Percentiles rank a stretch among this genome's conserved stretches.
These are phyloP conservation scores for Danionella cerebrum DNA, from an alignment of 2,113 vertebrate species.

Conservation along the genomic window DNA sequence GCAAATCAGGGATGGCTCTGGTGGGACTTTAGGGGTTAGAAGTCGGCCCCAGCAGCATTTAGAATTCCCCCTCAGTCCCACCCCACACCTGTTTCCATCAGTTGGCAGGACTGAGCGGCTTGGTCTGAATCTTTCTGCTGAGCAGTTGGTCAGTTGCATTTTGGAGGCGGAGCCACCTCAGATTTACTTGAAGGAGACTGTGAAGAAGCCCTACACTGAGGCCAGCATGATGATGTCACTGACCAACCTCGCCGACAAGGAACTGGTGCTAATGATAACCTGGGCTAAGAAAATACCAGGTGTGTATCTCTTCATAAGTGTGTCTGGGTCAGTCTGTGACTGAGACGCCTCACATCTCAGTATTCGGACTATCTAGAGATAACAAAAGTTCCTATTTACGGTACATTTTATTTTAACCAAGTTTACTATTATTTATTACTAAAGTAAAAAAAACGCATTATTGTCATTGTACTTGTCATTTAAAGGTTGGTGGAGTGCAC, in stretches of 20 bases:
- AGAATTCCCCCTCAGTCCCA: slow-evolving; percentile 47
- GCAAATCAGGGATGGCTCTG: slow-evolving; percentile 49
- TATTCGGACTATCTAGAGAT: too few relatives aligned
- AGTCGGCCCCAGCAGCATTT: slow-evolving; percentile 46
- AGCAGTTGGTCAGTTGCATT: slow-evolving; percentile 82
- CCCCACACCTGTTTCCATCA: not conserved
- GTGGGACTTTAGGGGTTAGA: slow-evolving; percentile 48
- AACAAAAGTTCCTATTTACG: too few relatives aligned
- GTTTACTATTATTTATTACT: too few relatives aligned
- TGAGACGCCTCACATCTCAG: too few relatives aligned
- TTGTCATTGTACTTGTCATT: too few relatives aligned
- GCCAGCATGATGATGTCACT: slow-evolving; percentile 96
- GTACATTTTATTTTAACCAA: too few relatives aligned
- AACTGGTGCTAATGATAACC: slow-evolving; percentile 92
- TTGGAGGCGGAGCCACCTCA: slow-evolving; percentile 88
- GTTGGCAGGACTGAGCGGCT: slow-evolving; percentile 44
- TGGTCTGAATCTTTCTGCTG: slow-evolving; percentile 63
- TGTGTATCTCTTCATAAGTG: not conserved
- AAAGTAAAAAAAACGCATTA: too few relatives aligned
- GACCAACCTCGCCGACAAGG: slow-evolving; percentile 91
- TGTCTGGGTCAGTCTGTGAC: too few relatives aligned
- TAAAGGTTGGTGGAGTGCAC: too few relatives aligned
- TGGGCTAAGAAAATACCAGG: slow-evolving; percentile 98
- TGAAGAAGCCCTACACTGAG: slow-evolving; percentile 86
- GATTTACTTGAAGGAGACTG: slow-evolving; percentile 77